phyloP scores from a whole-genome alignment of 2,113 vertebrate species.

The Sus scrofa region DNA sequence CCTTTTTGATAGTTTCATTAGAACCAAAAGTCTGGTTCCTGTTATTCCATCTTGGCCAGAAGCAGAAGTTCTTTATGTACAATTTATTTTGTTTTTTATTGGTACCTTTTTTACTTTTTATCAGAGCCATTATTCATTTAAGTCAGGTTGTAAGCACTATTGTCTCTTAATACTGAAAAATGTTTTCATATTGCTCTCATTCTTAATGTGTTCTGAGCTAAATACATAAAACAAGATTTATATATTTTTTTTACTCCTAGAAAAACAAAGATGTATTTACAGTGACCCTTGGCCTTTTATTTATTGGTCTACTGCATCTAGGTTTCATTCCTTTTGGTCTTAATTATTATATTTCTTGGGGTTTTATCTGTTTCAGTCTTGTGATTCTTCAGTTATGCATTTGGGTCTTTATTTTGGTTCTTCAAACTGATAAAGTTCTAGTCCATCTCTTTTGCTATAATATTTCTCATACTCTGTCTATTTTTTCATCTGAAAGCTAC shows the following conservation, averaged over 20 bases:
- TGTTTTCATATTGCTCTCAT: background rate
- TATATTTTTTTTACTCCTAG: background rate
- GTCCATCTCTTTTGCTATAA: background rate
- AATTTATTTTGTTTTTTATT: background rate
- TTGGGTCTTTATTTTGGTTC: background rate
- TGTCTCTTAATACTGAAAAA: background rate
- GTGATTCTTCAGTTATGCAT: background rate
- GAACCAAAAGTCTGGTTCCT: background rate
- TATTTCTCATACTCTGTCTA: background rate
- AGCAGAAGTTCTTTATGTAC: background rate
- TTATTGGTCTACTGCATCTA: background rate
- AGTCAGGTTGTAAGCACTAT: background rate
- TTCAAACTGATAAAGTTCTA: background rate
- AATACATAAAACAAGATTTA: background rate
- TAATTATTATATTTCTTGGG: background rate
- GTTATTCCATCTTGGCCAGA: background rate
- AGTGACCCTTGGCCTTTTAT: background rate
- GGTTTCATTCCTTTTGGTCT: background rate
- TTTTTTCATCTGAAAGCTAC: background rate
- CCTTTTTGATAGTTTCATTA: background rate
- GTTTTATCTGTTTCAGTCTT: background rate
- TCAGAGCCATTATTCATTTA: background rate
- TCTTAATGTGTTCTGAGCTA: background rate
- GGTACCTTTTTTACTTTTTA: background rate
- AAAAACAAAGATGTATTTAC: background rate